Evolutionary conservation across 2,113 vertebrate species (phyloP), one percentile per base, ranked within the genome.

Genomic region (Puntigrus tetrazona): DNA sequence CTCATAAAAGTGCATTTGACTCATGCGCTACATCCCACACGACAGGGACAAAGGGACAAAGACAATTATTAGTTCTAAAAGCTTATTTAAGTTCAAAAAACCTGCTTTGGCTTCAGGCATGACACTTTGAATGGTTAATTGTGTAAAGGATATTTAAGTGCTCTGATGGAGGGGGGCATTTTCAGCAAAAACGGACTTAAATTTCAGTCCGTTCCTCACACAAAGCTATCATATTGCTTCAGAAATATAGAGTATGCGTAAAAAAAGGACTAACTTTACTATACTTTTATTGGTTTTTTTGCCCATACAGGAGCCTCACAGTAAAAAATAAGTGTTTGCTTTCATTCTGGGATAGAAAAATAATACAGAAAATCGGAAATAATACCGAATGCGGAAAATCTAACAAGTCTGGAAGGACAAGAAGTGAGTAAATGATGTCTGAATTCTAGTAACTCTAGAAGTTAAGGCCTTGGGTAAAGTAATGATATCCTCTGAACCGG

Each of bases 381-480:
- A 9, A 7, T 20, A 69, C 18, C 22, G 34, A 69, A 38, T 18
- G 38, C 16, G 1, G 16, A 34, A 67, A 36, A 18, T 31, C 13
- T 34, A 31, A 34, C 7, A 38, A 22, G 65, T 69, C 5, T 69
- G 34, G 65, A 36, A 57, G 5, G 61, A 65, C 13, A 34, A 18
- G 61, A 65, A 38, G 65, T 67, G n/a, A 63, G 27, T 63, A 63
- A 29, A 29, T 63, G 63, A 20, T 18, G 63, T n/a, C 34, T 38
- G 65, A 69, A 73, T 73, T 73, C 69, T 25, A 22, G 38, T 73
- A 73, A 73, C 69, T 38, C 9, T 45, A 73, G 69, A 43, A 50
- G 45, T 75, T 75, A 50, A 31, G 43, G 43, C 73, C 73, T 50
- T 45, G 38, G 45, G 41, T 75, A 50, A 75, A 27, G 43, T 75